A percentile compares a stretch with the other conserved stretches of the same genome.
Evolutionary conservation across 2,888 invertebrate species (phyloP).

Genomic region (Caenorhabditis sinica): DNA sequence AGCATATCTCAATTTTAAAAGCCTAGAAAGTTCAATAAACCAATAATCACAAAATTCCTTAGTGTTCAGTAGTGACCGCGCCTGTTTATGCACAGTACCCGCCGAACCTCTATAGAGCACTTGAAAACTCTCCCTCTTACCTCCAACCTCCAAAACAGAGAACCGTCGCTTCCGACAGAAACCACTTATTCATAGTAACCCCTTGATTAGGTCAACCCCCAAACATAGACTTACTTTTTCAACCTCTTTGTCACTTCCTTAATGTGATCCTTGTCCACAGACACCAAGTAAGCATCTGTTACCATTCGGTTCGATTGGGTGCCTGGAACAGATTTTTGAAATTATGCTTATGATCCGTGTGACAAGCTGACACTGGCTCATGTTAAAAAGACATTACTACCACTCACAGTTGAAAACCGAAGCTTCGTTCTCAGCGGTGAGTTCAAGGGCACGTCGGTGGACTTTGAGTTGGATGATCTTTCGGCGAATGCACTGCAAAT

Average conservation of each 20-base stretch:
- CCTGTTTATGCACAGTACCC: slow-evolving; percentile 26
- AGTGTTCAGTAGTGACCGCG: background rate
- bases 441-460: slow-evolving; percentile 87
- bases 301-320: slow-evolving; percentile 61
- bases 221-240: slow-evolving; percentile 69
- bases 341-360: too few relatives aligned
- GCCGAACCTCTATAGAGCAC: slow-evolving; percentile 17
- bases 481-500: slow-evolving; percentile 94
- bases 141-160: background rate
- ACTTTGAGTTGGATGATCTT: slow-evolving; percentile 95
- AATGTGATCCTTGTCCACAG: slow-evolving; percentile 73
- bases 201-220: slow-evolving; percentile 5
- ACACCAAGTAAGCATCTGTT: slow-evolving; percentile 76
- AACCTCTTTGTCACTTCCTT: slow-evolving; percentile 71
- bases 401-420: slow-evolving; percentile 62
- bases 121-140: slow-evolving; percentile 18
- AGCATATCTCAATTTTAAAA: background rate
- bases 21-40: background rate
- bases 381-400: too few relatives aligned
- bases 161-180: background rate
- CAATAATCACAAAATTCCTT: background rate
- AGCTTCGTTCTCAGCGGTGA: slow-evolving; percentile 63
- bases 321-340: slow-evolving; percentile 26
- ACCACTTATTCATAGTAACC: slow-evolving; percentile 15
- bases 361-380: too few relatives aligned